Percentiles rank a stretch among this genome's conserved stretches.
These are phyloP conservation scores for Hyperopisus bebe DNA, from an alignment of 2,113 vertebrate species.

Conservation along the genomic window DNA sequence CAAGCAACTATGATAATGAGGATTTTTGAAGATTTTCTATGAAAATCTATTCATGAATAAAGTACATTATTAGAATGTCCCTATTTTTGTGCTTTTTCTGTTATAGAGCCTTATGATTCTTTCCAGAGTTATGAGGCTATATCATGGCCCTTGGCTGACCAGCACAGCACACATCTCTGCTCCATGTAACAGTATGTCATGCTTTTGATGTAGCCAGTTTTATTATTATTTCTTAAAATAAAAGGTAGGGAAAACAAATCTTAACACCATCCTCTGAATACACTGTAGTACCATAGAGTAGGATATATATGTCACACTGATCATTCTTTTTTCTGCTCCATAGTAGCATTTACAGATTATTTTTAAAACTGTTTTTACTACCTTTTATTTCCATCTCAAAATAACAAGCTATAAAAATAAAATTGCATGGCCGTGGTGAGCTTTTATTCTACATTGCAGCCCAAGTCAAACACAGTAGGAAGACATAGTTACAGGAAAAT, in stretches of 20 bases:
- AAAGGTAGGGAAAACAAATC: background rate
- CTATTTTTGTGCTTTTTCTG: background rate
- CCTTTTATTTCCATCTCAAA: background rate
- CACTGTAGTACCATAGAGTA: background rate
- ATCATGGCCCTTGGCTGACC: background rate
- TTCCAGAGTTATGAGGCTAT: background rate
- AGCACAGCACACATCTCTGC: background rate
- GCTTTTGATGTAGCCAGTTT: background rate
- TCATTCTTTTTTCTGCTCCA: background rate
- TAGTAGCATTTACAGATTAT: background rate
- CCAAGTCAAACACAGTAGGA: background rate
- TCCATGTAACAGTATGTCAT: background rate
- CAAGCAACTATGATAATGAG: background rate
- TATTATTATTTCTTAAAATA: background rate
- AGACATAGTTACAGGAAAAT: background rate
- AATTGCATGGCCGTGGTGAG: background rate
- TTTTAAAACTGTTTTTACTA: background rate
- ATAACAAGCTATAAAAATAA: background rate
- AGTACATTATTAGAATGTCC: background rate
- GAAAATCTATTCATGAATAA: background rate
- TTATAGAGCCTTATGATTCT: background rate
- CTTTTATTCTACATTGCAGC: background rate
- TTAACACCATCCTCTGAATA: background rate
- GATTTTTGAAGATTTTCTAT: background rate
- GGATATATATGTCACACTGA: background rate